These are phyloP conservation scores for Heptranchias perlo DNA, from an alignment of 2,113 vertebrate species.

Conservation along the genomic window DNA sequence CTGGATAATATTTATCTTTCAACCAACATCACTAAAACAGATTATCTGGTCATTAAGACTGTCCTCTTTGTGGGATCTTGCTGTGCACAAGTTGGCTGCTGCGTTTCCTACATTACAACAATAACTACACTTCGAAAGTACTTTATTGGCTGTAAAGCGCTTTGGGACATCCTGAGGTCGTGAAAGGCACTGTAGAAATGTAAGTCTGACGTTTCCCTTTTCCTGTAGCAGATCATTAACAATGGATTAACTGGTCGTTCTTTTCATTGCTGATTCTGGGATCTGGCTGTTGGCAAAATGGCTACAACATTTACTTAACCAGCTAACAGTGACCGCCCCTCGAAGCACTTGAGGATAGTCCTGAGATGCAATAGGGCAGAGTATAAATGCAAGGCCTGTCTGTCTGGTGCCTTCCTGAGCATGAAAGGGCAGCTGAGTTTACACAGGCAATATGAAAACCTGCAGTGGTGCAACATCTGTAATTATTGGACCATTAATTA, in stretches of 20 bases:
- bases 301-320: neutral
- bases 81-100: neutral
- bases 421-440: neutral
- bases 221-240: neutral
- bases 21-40: neutral
- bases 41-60: neutral
- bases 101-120: neutral
- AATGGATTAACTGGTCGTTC: neutral
- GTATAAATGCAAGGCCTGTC: neutral
- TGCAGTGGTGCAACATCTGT: neutral
- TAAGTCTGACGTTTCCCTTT: neutral
- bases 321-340: neutral
- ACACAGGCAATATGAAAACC: neutral
- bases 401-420: neutral
- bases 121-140: neutral
- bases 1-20: neutral
- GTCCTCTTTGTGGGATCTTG: neutral
- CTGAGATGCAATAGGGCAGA: neutral
- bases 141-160: neutral
- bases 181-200: neutral
- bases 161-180: neutral
- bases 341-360: too few relatives aligned
- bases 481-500: neutral
- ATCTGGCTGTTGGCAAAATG: neutral
- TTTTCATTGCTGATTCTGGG: neutral